Evolutionary conservation across 2,797 vertebrate species (phyloP).

Genomic region (Poecilia gillii): DNA sequence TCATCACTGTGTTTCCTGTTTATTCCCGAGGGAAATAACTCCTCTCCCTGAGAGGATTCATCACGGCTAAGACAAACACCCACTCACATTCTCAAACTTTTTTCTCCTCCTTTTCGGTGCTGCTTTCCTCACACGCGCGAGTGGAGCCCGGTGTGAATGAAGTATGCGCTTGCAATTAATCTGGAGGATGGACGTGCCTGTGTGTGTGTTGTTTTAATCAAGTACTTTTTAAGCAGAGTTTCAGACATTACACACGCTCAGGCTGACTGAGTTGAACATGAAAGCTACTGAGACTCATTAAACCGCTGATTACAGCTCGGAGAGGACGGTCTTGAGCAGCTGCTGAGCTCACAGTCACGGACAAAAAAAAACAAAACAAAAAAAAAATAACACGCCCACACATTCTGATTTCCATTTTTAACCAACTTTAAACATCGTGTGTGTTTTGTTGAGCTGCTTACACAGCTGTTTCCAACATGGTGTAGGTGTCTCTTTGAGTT

Average conservation of each 20-base stretch:
- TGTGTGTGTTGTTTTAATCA: conserved; percentile 38
- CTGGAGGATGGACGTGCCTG: conserved; percentile 1
- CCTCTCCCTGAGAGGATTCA: background rate
- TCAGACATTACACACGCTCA: conserved; percentile 40
- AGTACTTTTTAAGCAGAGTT: conserved; percentile 26
- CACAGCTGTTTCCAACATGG: background rate
- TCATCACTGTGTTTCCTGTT: conserved; percentile 16
- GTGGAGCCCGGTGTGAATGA: conserved; percentile 1
- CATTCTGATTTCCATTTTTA: background rate
- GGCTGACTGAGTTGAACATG: conserved; percentile 56
- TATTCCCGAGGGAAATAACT: conserved; percentile 22
- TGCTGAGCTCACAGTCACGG: conserved; percentile 27
- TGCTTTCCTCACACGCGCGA: background rate
- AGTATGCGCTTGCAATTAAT: conserved; percentile 6
- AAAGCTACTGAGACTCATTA: conserved; percentile 69
- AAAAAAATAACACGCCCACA: background rate
- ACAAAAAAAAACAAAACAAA: conserved; percentile 12
- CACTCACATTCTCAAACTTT: conserved; percentile 5
- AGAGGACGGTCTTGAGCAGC: conserved; percentile 51
- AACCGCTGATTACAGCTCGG: conserved; percentile 57
- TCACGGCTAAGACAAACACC: conserved; percentile 8
- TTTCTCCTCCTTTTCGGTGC: background rate
- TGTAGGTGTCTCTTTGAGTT: background rate
- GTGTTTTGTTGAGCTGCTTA: conserved; percentile 6
- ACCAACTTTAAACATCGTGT: background rate